phyloP scores from a whole-genome alignment of 2,888 invertebrate species.

The Salpingus planirostris region DNA sequence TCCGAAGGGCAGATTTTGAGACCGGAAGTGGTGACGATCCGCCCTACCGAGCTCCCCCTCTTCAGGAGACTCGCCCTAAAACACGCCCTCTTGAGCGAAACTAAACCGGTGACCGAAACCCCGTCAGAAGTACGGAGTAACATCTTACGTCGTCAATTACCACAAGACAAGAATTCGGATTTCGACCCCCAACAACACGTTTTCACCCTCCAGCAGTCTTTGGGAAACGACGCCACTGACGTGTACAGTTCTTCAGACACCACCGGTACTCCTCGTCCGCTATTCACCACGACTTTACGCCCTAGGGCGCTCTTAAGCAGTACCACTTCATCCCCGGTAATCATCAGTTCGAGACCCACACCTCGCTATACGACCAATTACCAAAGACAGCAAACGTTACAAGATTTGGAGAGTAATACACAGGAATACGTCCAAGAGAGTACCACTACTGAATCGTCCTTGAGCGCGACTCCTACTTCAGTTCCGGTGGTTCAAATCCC shows the following conservation, averaged over 20 bases:
- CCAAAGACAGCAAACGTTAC: conserved; percentile 19
- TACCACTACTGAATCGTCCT: conserved; percentile 45
- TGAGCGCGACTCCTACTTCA: conserved; percentile 46
- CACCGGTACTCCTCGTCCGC: conserved; percentile 54
- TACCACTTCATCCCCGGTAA: conserved; percentile 27
- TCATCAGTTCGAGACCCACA: conserved; percentile 25
- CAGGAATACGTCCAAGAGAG: conserved; percentile 25
- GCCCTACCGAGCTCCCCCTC: conserved; percentile 31
- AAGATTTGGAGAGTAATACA: conserved; percentile 21
- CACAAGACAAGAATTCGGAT: conserved; percentile 47
- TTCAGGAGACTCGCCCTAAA: conserved; percentile 27
- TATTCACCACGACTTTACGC: conserved; percentile 59
- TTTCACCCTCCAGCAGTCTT: conserved; percentile 49
- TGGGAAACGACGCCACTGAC: conserved; percentile 58
- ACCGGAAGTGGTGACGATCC: conserved; percentile 30
- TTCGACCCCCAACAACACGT: conserved; percentile 46
- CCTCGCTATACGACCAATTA: conserved; percentile 21
- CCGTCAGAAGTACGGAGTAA: conserved; percentile 48
- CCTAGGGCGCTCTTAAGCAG: conserved; percentile 50
- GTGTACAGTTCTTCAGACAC: conserved; percentile 60
- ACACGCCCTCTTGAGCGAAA: conserved; percentile 33
- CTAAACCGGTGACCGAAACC: conserved; percentile 49
- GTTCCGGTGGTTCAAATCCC: conserved; percentile 50
- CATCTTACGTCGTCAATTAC: conserved; percentile 53
- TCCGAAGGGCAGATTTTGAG: conserved; percentile 35